Evolutionary conservation across 2,888 invertebrate species (phyloP).

Genomic region (Bhutanitis thaidina): DNA sequence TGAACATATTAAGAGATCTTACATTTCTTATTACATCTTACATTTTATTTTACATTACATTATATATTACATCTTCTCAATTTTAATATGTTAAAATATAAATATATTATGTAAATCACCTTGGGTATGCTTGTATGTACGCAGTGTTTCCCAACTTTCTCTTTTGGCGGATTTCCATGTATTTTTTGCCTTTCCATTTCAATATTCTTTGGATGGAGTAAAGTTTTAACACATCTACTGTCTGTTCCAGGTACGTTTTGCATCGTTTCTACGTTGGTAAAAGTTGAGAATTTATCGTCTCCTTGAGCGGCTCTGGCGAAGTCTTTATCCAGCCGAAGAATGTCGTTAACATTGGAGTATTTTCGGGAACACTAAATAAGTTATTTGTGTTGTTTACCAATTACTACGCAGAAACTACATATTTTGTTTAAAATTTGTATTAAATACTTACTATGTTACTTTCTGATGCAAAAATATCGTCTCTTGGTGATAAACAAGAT

Average conservation of each 20-base stretch:
- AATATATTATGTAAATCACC: no score
- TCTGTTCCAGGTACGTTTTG: background rate
- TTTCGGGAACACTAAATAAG: constrained; percentile 14
- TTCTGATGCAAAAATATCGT: constrained; percentile 43
- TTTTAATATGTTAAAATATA: no score
- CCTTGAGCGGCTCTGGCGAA: constrained; percentile 22
- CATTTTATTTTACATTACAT: no score
- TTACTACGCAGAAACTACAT: no score
- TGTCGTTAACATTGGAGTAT: constrained; percentile 11
- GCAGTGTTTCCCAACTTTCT: constrained; percentile 18
- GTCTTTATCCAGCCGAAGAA: constrained; percentile 18
- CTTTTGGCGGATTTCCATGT: constrained; percentile 20
- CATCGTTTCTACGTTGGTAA: constrained; percentile 12
- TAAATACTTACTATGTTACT: constrained; percentile 39
- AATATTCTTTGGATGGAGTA: constrained; percentile 14
- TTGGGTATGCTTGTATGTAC: constrained; percentile 4
- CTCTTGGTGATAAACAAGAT: constrained; percentile 28
- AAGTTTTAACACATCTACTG: constrained; percentile 16
- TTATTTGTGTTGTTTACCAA: no score
- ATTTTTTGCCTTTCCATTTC: constrained; percentile 20
- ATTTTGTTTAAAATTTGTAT: no score
- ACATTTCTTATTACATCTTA: background rate
- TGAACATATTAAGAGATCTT: background rate
- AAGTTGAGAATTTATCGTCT: constrained; percentile 18
- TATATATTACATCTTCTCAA: no score